Base-by-base conservation (phyloP, 2,797 vertebrate genomes). In the Hydrocynus forskahlii region DNA sequence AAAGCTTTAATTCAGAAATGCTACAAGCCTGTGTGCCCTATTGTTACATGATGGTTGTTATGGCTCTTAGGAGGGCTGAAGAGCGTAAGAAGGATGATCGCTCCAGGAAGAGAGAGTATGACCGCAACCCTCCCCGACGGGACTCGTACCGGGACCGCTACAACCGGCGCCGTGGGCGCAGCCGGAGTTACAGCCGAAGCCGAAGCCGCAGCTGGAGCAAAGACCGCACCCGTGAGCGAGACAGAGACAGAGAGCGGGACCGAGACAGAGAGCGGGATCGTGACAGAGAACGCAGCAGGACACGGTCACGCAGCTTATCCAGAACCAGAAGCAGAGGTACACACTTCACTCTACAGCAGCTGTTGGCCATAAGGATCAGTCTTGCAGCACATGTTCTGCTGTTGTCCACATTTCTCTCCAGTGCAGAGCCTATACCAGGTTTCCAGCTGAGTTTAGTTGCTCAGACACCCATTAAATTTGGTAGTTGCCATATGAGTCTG, bases 31-130 rank as follows among this genome's bases (percentile, higher is more conserved):
- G 62, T 62, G 2, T 62, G 0, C 4, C 29, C 5, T 13, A 4
- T 19, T 38, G 29, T 8, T 19, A 6, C 19, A 6, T 5, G 5
- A 7, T 63, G 23, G n/a, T 19, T 50, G 14, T 48, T 9, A 99
- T 63, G 23, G n/a, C 8, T 50, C 17, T 48, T 9, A 99, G 98
- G 91, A 97, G 96, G 91, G 94, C 94, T 1, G 98, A 99, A 88
- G 98, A 99, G 78, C 96, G 97, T 43, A 99, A 98, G 81, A 96
- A 98, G 88, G 97, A 98, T 4, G 97, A 99, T 75, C 97, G 97
- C 66, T 95, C 96, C 84, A 95, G 98, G 9, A 99, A 99, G 91
- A 94, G 97, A 85, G 98, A 99, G 69, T 98, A 98, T 80, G 97
- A 99, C 54, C 94, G 97, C 77, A 95, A 94, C 84, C 95, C 93